Base-by-base conservation (phyloP, 2,888 invertebrate genomes). In the Syrista parreyssii region DNA sequence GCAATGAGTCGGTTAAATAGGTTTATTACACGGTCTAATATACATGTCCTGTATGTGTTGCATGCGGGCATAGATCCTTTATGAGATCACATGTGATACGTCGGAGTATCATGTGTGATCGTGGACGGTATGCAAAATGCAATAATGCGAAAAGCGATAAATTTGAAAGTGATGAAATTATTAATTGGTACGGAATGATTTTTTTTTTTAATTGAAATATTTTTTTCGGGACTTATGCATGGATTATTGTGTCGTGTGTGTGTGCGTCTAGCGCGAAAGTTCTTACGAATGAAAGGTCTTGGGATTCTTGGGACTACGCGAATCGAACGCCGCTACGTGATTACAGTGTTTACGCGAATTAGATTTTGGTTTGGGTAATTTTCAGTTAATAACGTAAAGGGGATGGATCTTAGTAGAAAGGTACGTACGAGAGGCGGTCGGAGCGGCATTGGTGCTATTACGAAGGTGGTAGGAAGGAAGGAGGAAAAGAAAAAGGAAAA, bases 291-390 rank as follows among this genome's bases (percentile, higher is more conserved):
- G 23, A 55, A 55, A 55, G 55, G 6, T 1, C 23, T 6, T 55
- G 15, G 55, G 23, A 55, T 55, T 2, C 23, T 55, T 23, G 9
- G 55, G 23, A 23, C 23, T 9, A 9, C 55, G 55, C 15, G 23
- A 55, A 55, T 55, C 55, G 55, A 55, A 75, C 80, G 79, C 82
- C 83, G 80, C 82, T 79, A 79, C 81, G 79, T 85, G 85, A 89
- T 89, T 88, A 88, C 88, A 86, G 89, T 89, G 86, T 89, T 89
- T 89, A 88, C 89, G 87, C 85, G 89, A 89, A 89, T 89, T 89
- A 89, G 88, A 89, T 89, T 89, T 89, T 81, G 89, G 88, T 88
- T 89, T 89, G 88, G 89, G 89, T 89, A 89, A 89, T 89, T 89
- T 89, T 89, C 88, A 87, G 89, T 88, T 89, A 89, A 89, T 89